Conservation (phyloP, 1,140 invertebrate species). For the Drosophila albomicans region DNA sequence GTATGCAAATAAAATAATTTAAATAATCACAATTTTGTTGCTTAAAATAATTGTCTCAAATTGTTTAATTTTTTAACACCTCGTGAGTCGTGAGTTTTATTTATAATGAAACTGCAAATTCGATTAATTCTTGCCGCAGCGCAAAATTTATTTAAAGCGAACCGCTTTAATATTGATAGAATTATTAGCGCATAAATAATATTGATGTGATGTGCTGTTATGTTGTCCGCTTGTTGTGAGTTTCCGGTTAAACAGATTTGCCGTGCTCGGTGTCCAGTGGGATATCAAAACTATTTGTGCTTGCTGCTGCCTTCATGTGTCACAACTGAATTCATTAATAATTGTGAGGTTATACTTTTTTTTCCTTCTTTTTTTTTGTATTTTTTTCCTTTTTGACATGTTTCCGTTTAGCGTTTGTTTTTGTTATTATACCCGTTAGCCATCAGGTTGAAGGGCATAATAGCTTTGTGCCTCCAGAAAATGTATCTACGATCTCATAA, state of each 20-base stretch:
- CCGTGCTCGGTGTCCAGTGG: not conserved
- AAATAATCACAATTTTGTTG: no score
- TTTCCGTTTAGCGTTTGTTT: conserved; percentile 3
- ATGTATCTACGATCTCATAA: no score
- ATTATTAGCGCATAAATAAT: not conserved
- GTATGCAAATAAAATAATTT: no score
- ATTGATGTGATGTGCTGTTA: not conserved
- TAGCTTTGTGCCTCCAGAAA: no score
- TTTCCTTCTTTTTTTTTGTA: no score
- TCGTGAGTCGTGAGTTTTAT: no score
- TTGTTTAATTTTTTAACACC: no score
- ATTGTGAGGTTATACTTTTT: not conserved
- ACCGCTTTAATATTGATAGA: not conserved
- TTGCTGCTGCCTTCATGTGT: not conserved
- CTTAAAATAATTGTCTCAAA: no score
- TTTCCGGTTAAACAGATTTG: conserved; percentile 5
- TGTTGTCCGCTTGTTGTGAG: not conserved
- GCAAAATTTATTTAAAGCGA: no score
- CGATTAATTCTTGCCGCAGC: no score
- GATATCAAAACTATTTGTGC: not conserved
- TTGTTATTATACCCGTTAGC: not conserved
- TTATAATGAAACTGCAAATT: no score
- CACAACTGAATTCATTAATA: conserved; percentile 6
- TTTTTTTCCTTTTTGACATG: not conserved
- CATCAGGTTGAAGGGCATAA: no score